A percentile compares a stretch with the other conserved stretches of the same genome.
phyloP scores from a whole-genome alignment of 37 sponge, comb jelly and placozoan genomes.

The Hexactinellida sp. region DNA sequence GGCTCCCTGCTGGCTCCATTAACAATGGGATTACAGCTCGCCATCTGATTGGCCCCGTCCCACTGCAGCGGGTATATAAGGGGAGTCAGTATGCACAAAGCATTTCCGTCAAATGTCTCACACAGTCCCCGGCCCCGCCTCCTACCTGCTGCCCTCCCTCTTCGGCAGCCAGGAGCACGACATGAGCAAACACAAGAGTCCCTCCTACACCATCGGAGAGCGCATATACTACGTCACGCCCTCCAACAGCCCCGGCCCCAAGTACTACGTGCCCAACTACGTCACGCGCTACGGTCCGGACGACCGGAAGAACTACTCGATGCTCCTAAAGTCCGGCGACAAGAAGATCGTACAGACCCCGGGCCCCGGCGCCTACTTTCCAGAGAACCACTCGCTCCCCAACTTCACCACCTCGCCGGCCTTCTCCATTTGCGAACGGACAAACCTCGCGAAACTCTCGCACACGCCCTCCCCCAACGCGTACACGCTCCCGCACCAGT shows the following conservation, averaged over 20 bases:
- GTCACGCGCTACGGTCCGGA: background rate
- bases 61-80: no score
- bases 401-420: constrained; percentile 1
- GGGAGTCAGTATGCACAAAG: no score
- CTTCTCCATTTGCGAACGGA: background rate
- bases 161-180: background rate
- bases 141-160: constrained; percentile 2
- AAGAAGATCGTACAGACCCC: constrained; percentile 8
- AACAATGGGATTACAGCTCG: background rate
- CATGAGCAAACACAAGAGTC: constrained; percentile 17
- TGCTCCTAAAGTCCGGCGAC: background rate
- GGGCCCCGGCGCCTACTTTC: background rate
- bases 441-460: background rate
- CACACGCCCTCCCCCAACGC: constrained; percentile 5
- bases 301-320: constrained; percentile 1
- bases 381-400: constrained; percentile 8
- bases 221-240: background rate
- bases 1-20: no score
- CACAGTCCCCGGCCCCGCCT: background rate
- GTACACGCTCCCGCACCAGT: background rate
- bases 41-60: background rate
- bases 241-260: background rate
- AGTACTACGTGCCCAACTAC: constrained; percentile 1
- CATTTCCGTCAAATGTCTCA: no score
- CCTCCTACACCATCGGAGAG: constrained; percentile 14